A percentile compares a stretch with the other conserved stretches of the same genome.
Evolutionary conservation across 2,888 invertebrate species (phyloP).

Genomic region (Periphyllus acericola): DNA sequence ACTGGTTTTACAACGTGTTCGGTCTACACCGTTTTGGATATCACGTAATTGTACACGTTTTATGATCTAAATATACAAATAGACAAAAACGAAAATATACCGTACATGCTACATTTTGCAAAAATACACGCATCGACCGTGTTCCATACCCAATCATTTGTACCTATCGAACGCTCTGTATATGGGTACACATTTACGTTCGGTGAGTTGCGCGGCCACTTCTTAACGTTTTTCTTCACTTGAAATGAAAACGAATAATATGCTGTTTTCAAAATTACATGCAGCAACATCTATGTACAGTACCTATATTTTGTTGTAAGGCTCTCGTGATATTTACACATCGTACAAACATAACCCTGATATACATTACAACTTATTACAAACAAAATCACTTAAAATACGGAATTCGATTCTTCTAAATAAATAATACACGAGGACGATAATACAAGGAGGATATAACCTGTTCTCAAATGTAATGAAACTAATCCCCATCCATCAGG

Average conservation of each 20-base stretch:
- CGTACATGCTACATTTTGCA: too few relatives aligned
- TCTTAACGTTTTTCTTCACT: neutral
- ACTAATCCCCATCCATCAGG: neutral
- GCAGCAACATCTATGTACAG: neutral
- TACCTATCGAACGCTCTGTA: neutral
- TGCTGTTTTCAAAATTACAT: neutral
- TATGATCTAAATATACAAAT: neutral
- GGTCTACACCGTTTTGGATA: too few relatives aligned
- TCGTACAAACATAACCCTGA: neutral
- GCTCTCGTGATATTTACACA: neutral
- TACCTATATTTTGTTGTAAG: too few relatives aligned
- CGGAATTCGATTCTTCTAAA: neutral
- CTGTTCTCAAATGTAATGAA: neutral
- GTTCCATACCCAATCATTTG: neutral
- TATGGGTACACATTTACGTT: too few relatives aligned
- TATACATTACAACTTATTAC: neutral
- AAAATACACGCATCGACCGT: neutral
- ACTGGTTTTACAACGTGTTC: too few relatives aligned
- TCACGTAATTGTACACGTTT: too few relatives aligned
- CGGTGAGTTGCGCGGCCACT: neutral
- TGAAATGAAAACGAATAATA: neutral
- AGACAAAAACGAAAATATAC: neutral
- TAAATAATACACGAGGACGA: neutral
- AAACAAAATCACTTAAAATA: neutral
- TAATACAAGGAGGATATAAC: neutral